phyloP scores from a whole-genome alignment of 2,797 vertebrate species.

The Muscicapa comitata region DNA sequence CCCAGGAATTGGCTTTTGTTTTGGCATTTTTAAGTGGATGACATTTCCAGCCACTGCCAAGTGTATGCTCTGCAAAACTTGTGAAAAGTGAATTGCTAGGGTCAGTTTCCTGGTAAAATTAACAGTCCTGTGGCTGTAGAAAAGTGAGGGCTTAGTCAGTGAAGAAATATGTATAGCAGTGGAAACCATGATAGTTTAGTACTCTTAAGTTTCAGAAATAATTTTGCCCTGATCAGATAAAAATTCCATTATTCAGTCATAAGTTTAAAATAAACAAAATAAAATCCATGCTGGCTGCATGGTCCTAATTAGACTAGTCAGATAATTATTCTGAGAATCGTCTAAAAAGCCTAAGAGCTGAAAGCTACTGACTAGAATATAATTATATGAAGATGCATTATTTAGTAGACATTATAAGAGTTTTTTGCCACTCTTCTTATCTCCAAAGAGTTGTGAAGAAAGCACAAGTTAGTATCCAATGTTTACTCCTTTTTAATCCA shows the following conservation, averaged over 20 bases:
- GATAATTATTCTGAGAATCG: background rate
- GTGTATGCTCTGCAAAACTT: background rate
- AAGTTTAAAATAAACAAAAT: background rate
- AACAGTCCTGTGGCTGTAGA: background rate
- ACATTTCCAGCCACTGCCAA: fast-evolving
- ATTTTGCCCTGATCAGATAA: background rate
- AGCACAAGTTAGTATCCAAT: background rate
- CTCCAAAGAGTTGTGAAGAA: background rate
- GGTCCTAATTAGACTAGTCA: background rate
- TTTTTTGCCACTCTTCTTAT: background rate
- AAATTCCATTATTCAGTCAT: background rate
- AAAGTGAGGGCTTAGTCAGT: background rate
- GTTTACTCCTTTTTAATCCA: background rate
- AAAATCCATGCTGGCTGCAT: background rate
- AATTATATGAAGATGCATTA: background rate
- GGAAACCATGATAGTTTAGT: background rate
- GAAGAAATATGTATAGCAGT: background rate
- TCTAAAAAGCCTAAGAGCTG: background rate
- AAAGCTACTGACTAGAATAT: background rate
- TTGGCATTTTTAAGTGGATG: background rate
- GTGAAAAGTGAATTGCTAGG: background rate
- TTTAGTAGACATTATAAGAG: background rate
- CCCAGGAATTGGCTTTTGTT: background rate
- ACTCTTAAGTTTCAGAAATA: background rate
- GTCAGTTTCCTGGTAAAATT: background rate